A percentile compares a stretch with the other conserved stretches of the same genome.
Evolutionary conservation across 2,888 invertebrate genomes (phyloP).

Genomic region (Pycnomerus fuliginosus): DNA sequence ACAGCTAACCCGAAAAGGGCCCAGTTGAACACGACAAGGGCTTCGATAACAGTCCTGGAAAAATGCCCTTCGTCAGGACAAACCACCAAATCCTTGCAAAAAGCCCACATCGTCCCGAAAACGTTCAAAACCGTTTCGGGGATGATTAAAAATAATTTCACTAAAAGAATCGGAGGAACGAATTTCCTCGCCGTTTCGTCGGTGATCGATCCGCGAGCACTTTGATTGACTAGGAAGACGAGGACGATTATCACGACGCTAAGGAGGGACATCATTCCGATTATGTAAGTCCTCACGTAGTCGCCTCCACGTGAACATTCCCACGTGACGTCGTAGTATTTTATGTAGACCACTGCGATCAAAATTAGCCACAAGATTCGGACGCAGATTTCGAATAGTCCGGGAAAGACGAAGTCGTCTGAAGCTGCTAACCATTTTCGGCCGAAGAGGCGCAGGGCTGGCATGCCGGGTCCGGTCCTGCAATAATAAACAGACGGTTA

Average conservation of each 20-base stretch:
- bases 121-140: conserved; percentile 79
- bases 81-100: conserved; percentile 64
- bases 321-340: conserved; percentile 62
- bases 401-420: conserved; percentile 90
- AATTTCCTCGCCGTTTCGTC: conserved; percentile 68
- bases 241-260: conserved; percentile 64
- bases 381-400: conserved; percentile 72
- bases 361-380: conserved; percentile 63
- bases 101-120: conserved; percentile 81
- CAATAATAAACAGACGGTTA: too few species aligned
- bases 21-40: conserved; percentile 45
- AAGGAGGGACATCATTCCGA: conserved; percentile 68
- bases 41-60: conserved; percentile 71
- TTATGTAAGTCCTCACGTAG: conserved; percentile 69
- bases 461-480: conserved; percentile 67
- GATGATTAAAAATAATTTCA: conserved; percentile 71
- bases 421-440: conserved; percentile 89
- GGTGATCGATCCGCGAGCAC: conserved; percentile 76
- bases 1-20: conserved; percentile 71
- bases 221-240: conserved; percentile 67
- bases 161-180: conserved; percentile 70
- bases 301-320: conserved; percentile 67
- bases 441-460: conserved; percentile 82
- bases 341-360: conserved; percentile 43
- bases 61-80: conserved; percentile 69